Conservation (phyloP, 2,888 invertebrate genomes). For the Acrobasis suavella region DNA sequence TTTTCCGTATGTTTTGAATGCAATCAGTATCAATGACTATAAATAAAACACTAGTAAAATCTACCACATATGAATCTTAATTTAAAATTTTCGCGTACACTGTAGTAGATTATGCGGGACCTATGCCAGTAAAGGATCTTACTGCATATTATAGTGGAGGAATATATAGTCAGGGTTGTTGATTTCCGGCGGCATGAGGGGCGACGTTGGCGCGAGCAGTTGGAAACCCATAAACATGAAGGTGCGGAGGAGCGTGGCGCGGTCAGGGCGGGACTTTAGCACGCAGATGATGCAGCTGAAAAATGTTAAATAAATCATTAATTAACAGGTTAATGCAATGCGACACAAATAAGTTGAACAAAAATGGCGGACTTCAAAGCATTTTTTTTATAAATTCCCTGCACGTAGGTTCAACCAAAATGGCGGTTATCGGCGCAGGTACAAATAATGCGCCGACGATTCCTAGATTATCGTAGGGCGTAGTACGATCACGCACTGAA, state of each 20-base stretch:
- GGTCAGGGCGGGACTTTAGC: conserved; percentile 91
- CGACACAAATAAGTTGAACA: no score
- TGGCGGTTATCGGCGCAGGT: no score
- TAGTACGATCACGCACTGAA: no score
- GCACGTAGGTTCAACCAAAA: no score
- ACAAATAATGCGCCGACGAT: no score
- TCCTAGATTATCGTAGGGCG: no score
- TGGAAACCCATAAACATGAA: conserved; percentile 99
- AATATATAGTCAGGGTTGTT: conserved; percentile 83
- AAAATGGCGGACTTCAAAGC: no score
- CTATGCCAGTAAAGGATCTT: conserved; percentile 27
- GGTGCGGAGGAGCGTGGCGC: conserved; percentile 93
- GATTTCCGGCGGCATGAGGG: conserved; percentile 72
- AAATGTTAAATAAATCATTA: conserved; percentile 18
- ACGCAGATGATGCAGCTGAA: conserved; percentile 86
- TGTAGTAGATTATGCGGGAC: background rate
- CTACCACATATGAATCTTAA: background rate
- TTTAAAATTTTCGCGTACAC: background rate
- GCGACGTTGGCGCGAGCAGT: conserved; percentile 91
- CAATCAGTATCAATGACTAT: no score
- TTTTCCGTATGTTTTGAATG: no score
- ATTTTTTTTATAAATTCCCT: no score
- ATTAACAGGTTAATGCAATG: no score
- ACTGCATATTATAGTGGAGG: conserved; percentile 77
- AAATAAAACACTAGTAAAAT: no score